Evolutionary conservation across 2,797 vertebrate species (phyloP), one percentile per base, ranked within the genome.

Genomic region (Mus spretus): DNA sequence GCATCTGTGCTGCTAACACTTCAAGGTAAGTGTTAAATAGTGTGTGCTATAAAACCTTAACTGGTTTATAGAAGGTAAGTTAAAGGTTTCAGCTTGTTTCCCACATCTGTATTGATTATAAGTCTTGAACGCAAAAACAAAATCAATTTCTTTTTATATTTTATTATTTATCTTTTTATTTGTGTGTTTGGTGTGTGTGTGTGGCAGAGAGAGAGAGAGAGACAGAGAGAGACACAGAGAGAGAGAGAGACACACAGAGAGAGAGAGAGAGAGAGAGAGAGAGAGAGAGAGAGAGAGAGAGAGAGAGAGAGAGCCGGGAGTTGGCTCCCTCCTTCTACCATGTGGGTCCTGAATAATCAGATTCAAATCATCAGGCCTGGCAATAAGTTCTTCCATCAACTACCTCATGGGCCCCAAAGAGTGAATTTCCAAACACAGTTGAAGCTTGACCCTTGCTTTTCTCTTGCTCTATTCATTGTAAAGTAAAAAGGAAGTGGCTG

Each of bases 51-150:
- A 95, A 97, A 89, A 97, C 85, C 96, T 97, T 97, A 97, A 74
- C 93, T 96, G 94, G 78, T 92, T 97, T 93, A 91, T 96, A 96
- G 97, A 96, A 98, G 89, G 74, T 87, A 95, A 95, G 87, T 83
- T 95, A 93, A 70, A 92, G 96, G 65, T 86, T 53, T 81, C 37
- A 24, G 82, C 94, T 77, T 94, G 81, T 14, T 97, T 97, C 93
- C 6, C 61, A 57, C 1, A 7, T 89, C 91, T 94, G 61, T 94
- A 91, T 85, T n/a, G 10, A 91, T 98, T 98, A 97, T 82, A 11
- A 79, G 67, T 87, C 95, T 95, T 95, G 92, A 97, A 63, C 50
- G 20, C 22, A 67, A 96, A 96, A 98, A 86, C 53, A 84, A 91
- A 53, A 83, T 96, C 28, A 0, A 93, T 97, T 40, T 57, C 22